These are phyloP conservation scores for Matsumyia berberina DNA, from an alignment of 2,888 invertebrate genomes.

Conservation along the genomic window DNA sequence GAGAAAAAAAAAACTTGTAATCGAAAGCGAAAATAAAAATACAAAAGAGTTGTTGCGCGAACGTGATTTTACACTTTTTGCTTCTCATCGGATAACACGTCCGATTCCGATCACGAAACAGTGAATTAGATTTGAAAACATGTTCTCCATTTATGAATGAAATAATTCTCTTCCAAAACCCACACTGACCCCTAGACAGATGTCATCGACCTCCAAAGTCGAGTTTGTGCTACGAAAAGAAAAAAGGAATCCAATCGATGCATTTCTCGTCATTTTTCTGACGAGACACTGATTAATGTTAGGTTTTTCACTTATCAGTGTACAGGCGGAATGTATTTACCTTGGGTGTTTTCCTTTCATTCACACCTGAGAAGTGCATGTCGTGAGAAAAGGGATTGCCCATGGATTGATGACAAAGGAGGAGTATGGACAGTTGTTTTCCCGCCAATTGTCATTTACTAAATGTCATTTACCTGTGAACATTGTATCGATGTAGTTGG, in stretches of 20 bases:
- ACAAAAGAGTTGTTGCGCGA: constrained; percentile 55
- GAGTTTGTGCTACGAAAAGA: neutral
- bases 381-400: constrained; percentile 62
- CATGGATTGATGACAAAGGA: constrained; percentile 55
- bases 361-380: constrained; percentile 52
- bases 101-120: neutral
- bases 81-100: neutral
- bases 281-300: constrained; percentile 70
- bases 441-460: constrained; percentile 46
- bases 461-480: constrained; percentile 70
- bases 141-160: constrained; percentile 22
- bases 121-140: neutral
- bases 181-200: constrained; percentile 12
- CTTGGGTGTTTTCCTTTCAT: constrained; percentile 49
- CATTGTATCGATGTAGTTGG: constrained; percentile 2
- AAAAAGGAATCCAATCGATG: neutral
- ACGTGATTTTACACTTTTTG: constrained; percentile 14
- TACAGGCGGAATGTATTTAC: constrained; percentile 40
- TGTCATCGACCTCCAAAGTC: constrained; percentile 18
- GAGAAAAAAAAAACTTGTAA: neutral
- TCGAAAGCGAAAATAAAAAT: neutral
- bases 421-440: constrained; percentile 14
- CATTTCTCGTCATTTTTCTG: constrained; percentile 20
- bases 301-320: constrained; percentile 68
- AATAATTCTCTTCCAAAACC: neutral